Conservation (phyloP, 1,140 invertebrate genomes). For the Drosophila rufa region DNA sequence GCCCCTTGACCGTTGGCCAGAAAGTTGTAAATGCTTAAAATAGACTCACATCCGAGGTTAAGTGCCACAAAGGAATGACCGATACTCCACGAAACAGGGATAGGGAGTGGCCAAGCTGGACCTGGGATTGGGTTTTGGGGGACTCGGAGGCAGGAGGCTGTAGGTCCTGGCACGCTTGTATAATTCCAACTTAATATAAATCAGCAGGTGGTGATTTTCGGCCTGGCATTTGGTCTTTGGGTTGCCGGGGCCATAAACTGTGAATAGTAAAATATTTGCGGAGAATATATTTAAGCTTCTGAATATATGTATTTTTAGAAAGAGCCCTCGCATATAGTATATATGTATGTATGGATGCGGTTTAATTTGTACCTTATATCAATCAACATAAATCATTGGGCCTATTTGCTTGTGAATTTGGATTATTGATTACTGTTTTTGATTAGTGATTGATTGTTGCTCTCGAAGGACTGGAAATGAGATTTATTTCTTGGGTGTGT, state of each 20-base stretch:
- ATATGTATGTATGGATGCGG: not conserved
- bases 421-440: constrained; percentile 21
- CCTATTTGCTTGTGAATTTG: constrained; percentile 1
- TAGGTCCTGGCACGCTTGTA: constrained; percentile 31
- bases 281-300: constrained; percentile 1
- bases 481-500: not conserved
- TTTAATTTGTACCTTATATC: not conserved
- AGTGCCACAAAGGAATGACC: constrained; percentile 10
- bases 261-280: constrained; percentile 5
- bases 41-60: constrained; percentile 52
- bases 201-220: constrained; percentile 72
- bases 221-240: constrained; percentile 13
- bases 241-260: constrained; percentile 6
- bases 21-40: constrained; percentile 75
- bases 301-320: constrained; percentile 1
- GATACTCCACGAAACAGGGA: constrained; percentile 21
- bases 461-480: not conserved
- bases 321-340: too few species aligned
- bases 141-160: not conserved
- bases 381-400: constrained; percentile 20
- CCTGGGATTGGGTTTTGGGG: not conserved
- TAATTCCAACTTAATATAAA: constrained; percentile 73
- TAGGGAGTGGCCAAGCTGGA: not conserved
- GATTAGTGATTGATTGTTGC: constrained; percentile 14
- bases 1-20: constrained; percentile 59